phyloP scores from a whole-genome alignment of 2,797 vertebrate genomes.

The Anolis apletophallus region DNA sequence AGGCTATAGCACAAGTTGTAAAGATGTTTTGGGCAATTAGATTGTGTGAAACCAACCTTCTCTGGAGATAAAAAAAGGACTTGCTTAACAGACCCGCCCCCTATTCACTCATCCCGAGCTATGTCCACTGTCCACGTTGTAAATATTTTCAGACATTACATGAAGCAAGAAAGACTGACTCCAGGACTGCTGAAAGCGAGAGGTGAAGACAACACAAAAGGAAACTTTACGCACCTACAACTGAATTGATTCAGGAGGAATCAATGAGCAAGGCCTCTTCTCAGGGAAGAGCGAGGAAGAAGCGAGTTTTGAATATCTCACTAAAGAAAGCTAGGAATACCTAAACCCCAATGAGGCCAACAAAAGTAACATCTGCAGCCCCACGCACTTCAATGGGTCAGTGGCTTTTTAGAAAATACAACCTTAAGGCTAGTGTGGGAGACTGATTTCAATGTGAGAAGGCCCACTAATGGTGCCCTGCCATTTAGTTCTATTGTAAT shows the following conservation, averaged over 20 bases:
- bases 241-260: neutral
- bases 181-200: neutral
- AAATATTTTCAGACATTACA: conserved; percentile 13
- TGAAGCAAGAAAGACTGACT: conserved; percentile 8
- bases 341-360: neutral
- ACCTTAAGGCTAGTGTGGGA: neutral
- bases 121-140: neutral
- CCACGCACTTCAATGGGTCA: neutral
- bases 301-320: neutral
- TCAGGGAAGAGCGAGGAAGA: neutral
- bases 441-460: neutral
- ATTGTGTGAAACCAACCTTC: neutral
- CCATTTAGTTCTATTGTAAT: neutral
- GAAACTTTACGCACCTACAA: neutral
- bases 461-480: neutral
- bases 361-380: neutral
- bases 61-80: neutral
- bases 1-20: neutral
- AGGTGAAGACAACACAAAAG: neutral
- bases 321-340: neutral
- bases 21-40: neutral
- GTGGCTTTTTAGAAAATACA: neutral
- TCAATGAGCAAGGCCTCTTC: neutral
- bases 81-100: neutral
- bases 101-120: neutral